These are phyloP conservation scores for Gonatopus flavifemur DNA, from an alignment of 1,140 invertebrate genomes.

Conservation along the genomic window DNA sequence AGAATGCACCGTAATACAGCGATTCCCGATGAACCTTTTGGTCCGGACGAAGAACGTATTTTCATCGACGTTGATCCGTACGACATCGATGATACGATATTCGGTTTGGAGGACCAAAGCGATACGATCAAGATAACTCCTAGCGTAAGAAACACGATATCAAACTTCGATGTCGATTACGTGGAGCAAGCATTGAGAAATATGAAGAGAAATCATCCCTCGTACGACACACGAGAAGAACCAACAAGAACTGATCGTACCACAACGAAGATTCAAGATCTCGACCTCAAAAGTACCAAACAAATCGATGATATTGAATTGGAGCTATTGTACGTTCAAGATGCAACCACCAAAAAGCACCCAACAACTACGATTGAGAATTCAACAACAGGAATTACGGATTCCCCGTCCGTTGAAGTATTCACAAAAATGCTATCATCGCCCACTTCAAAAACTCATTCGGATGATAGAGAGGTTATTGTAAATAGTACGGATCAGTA, in stretches of 20 bases:
- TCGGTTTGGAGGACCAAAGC: constrained; percentile 28
- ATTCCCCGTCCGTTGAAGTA: too few species aligned
- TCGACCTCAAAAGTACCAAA: constrained; percentile 26
- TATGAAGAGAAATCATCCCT: constrained; percentile 30
- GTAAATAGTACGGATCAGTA: too few species aligned
- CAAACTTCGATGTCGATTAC: constrained; percentile 21
- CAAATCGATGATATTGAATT: constrained; percentile 20
- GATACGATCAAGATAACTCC: constrained; percentile 6
- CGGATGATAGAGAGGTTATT: too few species aligned
- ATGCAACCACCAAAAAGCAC: constrained; percentile 12
- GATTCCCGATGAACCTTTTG: constrained; percentile 49
- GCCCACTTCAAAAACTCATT: too few species aligned
- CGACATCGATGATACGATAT: constrained; percentile 37
- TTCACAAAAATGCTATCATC: too few species aligned
- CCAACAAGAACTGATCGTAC: constrained; percentile 5
- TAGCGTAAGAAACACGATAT: neutral
- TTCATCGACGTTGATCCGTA: constrained; percentile 53
- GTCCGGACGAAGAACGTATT: constrained; percentile 51
- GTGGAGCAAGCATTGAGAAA: constrained; percentile 36
- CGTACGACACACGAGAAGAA: constrained; percentile 7
- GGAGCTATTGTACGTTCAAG: constrained; percentile 15
- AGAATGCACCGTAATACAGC: constrained; percentile 41
- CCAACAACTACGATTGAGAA: neutral
- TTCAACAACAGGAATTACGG: neutral
- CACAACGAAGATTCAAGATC: constrained; percentile 20